Percentiles rank a stretch among this genome's conserved stretches.
Evolutionary conservation across 2,888 invertebrate genomes (phyloP).

Genomic region (Limnephilus lunatus): DNA sequence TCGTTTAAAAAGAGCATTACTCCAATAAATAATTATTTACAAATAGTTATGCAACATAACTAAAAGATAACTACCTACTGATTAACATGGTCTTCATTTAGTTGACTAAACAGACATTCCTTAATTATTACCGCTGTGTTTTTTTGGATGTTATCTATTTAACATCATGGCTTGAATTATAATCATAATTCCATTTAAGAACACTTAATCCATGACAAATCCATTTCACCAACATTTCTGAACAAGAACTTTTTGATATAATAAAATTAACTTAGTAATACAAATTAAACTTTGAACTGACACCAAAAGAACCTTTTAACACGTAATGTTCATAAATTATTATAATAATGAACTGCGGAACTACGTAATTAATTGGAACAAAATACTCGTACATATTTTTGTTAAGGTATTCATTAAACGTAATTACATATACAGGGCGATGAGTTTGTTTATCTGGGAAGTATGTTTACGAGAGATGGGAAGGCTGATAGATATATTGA

Average conservation of each 20-base stretch:
- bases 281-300: not conserved
- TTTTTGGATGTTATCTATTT: not conserved
- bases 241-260: not conserved
- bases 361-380: too few relatives aligned
- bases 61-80: not conserved
- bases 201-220: not conserved
- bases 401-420: too few relatives aligned
- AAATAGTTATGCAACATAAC: not conserved
- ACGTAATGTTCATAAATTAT: not conserved
- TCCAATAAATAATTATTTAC: too few relatives aligned
- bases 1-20: too few relatives aligned
- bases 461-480: too few relatives aligned
- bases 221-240: not conserved
- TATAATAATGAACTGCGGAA: not conserved
- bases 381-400: too few relatives aligned
- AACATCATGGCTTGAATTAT: not conserved
- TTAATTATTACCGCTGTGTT: not conserved
- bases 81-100: not conserved
- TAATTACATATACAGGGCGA: too few relatives aligned
- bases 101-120: not conserved
- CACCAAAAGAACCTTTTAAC: not conserved
- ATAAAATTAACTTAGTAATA: not conserved
- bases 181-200: not conserved
- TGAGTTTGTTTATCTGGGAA: too few relatives aligned
- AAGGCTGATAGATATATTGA: too few relatives aligned